Percentiles rank a stretch among this genome's conserved stretches.
Conservation (phyloP, 2,888 invertebrate genomes). For the Dryobota labecula region DNA sequence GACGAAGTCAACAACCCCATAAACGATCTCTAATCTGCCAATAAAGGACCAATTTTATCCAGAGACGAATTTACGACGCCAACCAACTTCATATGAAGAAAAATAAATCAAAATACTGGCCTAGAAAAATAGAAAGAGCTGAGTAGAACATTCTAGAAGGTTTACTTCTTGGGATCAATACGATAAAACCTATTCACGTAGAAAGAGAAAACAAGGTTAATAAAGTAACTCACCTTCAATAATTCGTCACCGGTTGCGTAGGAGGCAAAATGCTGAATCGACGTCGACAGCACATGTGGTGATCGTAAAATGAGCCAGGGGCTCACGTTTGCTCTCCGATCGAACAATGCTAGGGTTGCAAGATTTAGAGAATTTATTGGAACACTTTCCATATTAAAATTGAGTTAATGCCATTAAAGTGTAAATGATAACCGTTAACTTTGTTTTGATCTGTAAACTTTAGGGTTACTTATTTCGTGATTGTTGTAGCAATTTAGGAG, state of each 20-base stretch:
- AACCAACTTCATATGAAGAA: conserved; percentile 44
- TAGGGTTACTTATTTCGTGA: conserved; percentile 25
- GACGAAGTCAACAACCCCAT: conserved; percentile 57
- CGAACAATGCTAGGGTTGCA: conserved; percentile 60
- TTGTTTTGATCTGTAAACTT: conserved; percentile 48
- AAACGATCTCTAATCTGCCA: conserved; percentile 59
- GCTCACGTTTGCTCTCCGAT: conserved; percentile 56
- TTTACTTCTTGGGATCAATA: conserved; percentile 47
- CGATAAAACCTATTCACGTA: conserved; percentile 55
- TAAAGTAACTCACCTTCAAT: conserved; percentile 70
- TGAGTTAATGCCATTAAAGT: conserved; percentile 53
- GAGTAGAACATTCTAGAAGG: conserved; percentile 42
- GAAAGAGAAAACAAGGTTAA: conserved; percentile 68
- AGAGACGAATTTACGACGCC: conserved; percentile 62
- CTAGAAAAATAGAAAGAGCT: conserved; percentile 62
- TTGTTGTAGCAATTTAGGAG: conserved; percentile 1
- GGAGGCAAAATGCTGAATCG: conserved; percentile 63
- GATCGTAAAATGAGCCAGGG: conserved; percentile 69
- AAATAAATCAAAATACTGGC: conserved; percentile 64
- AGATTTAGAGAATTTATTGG: conserved; percentile 41
- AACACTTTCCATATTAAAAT: conserved; percentile 59
- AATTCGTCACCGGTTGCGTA: conserved; percentile 64
- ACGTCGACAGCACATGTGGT: conserved; percentile 70
- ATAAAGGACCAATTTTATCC: conserved; percentile 55
- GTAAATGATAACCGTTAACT: conserved; percentile 54